Evolutionary conservation across 1,140 invertebrate genomes (phyloP).

Genomic region (Drosophila murphyi): DNA sequence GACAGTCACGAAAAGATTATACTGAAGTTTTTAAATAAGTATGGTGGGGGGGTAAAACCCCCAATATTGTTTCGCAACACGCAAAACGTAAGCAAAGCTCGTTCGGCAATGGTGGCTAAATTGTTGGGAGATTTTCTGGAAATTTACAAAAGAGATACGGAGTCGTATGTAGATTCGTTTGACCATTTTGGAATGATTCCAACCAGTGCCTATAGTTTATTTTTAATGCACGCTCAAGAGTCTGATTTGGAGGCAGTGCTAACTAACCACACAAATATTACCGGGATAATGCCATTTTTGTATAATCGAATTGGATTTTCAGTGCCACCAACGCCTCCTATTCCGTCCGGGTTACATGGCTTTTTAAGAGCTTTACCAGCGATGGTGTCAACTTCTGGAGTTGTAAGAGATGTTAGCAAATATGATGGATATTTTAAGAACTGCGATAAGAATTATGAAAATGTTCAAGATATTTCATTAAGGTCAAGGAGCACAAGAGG

Average conservation of each 20-base stretch:
- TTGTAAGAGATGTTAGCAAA: constrained; percentile 65
- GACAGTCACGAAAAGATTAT: constrained; percentile 89
- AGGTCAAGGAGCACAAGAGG: constrained; percentile 41
- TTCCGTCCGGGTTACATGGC: constrained; percentile 79
- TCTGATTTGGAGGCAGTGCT: constrained; percentile 76
- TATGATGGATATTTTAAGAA: constrained; percentile 71
- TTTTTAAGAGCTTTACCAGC: constrained; percentile 80
- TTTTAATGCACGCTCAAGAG: constrained; percentile 85
- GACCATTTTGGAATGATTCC: constrained; percentile 87
- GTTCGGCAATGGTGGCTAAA: constrained; percentile 94
- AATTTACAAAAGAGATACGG: constrained; percentile 94
- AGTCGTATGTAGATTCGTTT: constrained; percentile 89
- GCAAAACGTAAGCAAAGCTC: constrained; percentile 88
- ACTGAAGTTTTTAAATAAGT: constrained; percentile 93
- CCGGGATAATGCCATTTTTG: constrained; percentile 81
- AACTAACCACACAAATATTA: constrained; percentile 80
- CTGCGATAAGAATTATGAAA: constrained; percentile 59
- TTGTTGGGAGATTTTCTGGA: constrained; percentile 96
- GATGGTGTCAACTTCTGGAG: constrained; percentile 62
- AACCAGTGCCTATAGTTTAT: constrained; percentile 86
- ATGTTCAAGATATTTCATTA: constrained; percentile 53
- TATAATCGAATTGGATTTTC: constrained; percentile 78
- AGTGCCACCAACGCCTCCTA: constrained; percentile 77
- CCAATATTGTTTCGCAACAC: constrained; percentile 87
- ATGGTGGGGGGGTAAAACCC: constrained; percentile 90